Percentiles rank a stretch among this genome's conserved stretches.
phyloP scores from a whole-genome alignment of 2,888 invertebrate species.

The Chrysolina oricalcia region DNA sequence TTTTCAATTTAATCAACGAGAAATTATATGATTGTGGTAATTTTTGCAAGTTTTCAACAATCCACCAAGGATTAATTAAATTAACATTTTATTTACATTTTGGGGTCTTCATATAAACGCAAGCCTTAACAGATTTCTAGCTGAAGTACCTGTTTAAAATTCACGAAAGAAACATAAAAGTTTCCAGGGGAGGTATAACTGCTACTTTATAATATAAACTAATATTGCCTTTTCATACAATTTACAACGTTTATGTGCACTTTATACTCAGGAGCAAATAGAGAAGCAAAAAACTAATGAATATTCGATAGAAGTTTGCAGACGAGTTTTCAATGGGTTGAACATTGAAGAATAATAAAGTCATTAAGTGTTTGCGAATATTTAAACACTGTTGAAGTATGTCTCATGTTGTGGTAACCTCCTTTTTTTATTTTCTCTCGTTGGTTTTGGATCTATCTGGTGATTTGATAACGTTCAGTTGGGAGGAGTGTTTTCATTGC shows the following conservation, averaged over 20 bases:
- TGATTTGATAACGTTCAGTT: too few species aligned
- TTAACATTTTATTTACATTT: constrained; percentile 61
- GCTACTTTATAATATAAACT: constrained; percentile 40
- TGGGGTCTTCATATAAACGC: constrained; percentile 51
- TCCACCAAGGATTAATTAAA: constrained; percentile 60
- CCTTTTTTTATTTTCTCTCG: not conserved
- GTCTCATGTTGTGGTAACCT: not conserved
- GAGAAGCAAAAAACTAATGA: constrained; percentile 6
- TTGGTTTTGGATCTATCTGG: too few species aligned
- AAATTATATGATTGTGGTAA: constrained; percentile 34
- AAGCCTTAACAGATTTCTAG: constrained; percentile 38
- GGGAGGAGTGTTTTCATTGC: too few species aligned
- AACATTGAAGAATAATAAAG: not conserved
- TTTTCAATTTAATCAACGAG: constrained; percentile 30
- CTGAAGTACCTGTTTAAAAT: constrained; percentile 47
- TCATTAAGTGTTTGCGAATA: not conserved
- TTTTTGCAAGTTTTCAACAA: constrained; percentile 53
- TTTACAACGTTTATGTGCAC: constrained; percentile 37
- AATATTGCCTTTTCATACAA: constrained; percentile 41
- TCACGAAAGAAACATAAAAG: constrained; percentile 49
- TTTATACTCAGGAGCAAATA: constrained; percentile 12
- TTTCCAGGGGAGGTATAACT: constrained; percentile 32
- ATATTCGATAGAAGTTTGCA: constrained; percentile 1
- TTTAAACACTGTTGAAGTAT: not conserved
- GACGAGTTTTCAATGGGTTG: not conserved